A percentile compares a stretch with the other conserved stretches of the same genome.
These are phyloP conservation scores for Ophiothrix spiculata DNA, from an alignment of 35 echinoderm and acorn worm genomes.

Conservation along the genomic window DNA sequence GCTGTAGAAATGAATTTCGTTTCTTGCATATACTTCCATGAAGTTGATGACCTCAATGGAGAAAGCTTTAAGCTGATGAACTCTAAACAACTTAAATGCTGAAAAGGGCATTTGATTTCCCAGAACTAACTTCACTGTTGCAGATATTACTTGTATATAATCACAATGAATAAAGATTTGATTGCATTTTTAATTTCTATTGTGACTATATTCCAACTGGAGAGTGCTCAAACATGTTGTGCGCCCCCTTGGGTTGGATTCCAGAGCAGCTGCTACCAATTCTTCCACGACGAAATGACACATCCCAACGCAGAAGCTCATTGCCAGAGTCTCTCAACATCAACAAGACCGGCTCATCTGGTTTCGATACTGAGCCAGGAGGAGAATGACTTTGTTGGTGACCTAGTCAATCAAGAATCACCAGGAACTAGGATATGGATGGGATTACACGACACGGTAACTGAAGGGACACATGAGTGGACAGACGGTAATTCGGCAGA, in stretches of 20 bases:
- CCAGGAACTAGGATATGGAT: not conserved
- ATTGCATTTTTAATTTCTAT: no score
- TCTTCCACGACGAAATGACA: not conserved
- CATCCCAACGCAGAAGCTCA: not conserved
- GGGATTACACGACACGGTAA: constrained; percentile 1
- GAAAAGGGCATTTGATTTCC: no score
- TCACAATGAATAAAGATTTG: no score
- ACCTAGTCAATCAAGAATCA: not conserved
- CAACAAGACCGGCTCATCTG: constrained; percentile 1
- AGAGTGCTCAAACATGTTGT: not conserved
- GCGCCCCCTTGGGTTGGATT: not conserved
- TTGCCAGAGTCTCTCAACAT: not conserved
- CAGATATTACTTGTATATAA: no score
- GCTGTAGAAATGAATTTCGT: no score
- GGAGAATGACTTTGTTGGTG: constrained; percentile 16
- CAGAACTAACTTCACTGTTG: no score
- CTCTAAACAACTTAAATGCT: no score
- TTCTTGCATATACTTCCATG: no score
- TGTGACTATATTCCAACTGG: no score
- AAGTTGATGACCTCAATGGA: no score
- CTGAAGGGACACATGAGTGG: constrained; percentile 4
- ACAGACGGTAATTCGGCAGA: not conserved
- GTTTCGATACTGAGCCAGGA: constrained; percentile 15
- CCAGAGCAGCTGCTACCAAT: not conserved
- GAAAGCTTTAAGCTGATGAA: no score